Conservation (phyloP, 2,797 vertebrate species). For the Eulemur mongoz region DNA sequence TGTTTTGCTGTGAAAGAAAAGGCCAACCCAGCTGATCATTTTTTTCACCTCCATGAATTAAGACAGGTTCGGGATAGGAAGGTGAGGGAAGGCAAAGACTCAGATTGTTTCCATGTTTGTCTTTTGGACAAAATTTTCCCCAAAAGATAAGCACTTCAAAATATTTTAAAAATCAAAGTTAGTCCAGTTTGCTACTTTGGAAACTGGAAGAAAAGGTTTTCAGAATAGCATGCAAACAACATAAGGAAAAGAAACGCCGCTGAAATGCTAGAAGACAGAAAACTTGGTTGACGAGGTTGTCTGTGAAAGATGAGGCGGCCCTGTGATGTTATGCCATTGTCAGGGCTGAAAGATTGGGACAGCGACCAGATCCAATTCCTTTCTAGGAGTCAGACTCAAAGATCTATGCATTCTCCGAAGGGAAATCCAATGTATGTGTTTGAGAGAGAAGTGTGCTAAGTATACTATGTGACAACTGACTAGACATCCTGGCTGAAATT, state of each 20-base stretch:
- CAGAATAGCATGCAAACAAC: slow-evolving; percentile 2
- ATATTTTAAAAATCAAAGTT: slow-evolving; percentile 46
- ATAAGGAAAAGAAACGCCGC: not conserved
- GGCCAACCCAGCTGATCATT: slow-evolving; percentile 32
- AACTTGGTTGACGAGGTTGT: slow-evolving; percentile 46
- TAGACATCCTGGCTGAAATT: slow-evolving; percentile 70
- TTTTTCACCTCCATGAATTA: slow-evolving; percentile 52
- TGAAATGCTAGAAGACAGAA: not conserved
- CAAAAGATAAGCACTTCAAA: slow-evolving; percentile 31
- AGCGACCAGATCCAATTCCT: slow-evolving; percentile 72
- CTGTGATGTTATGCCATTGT: slow-evolving; percentile 67
- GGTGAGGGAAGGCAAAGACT: not conserved
- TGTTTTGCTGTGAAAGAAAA: slow-evolving; percentile 62
- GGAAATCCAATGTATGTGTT: slow-evolving; percentile 42
- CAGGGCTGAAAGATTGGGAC: slow-evolving; percentile 48
- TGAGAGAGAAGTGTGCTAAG: slow-evolving; percentile 53
- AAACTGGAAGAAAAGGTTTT: not conserved
- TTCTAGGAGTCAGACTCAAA: slow-evolving; percentile 76
- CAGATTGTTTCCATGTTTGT: not conserved
- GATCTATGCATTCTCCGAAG: slow-evolving; percentile 54
- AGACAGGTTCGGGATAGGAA: slow-evolving; percentile 28
- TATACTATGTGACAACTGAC: slow-evolving; percentile 61
- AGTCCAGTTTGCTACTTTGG: slow-evolving; percentile 29
- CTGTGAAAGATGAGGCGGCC: slow-evolving; percentile 64
- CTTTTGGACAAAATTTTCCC: not conserved